Base-by-base conservation (phyloP, 2,113 vertebrate species). In the Corythoichthys intestinalis region DNA sequence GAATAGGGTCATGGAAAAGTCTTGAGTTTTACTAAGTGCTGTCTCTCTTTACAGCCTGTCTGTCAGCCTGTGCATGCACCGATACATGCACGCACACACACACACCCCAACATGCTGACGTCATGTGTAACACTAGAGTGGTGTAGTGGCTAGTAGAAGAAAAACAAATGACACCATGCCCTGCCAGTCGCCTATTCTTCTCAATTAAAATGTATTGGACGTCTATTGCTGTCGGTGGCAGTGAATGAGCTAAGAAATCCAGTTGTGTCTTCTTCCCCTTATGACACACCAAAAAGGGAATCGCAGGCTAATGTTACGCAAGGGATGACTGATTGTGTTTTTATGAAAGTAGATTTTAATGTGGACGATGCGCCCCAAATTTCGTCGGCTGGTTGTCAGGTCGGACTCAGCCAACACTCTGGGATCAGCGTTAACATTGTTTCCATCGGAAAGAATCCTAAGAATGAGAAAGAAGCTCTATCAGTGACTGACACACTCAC, bases 381-480 rank as follows among this genome's bases (percentile, higher is more conserved):
- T 66, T 0, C 77, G 73, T 84, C 78, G 59, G 78, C 83, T 74
- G 86, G 81, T 79, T 77, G 79, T 83, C 75, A 83, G 86, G 87
- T 88, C 86, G 80, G 79, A 85, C 85, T 80, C 72, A 61, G 83
- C 87, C 88, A 90, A 91, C 88, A 90, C 88, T 88, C 88, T 76
- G 82, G 87, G 87, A 89, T 91, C 90, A 91, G 87, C 75, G 68
- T 80, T 81, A 77, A 80, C 84, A 92, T 93, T 92, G 88, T 92
- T 93, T 92, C 91, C 91, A 92, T 50, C 76, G 90, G 92, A 92
- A 92, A 92, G 91, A 92, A 93, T 93, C 87, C 86, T 70, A 86
- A 81, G 91, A 93, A 92, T 92, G 90, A 83, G 81, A 81, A 66
- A 86, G 90, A 92, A 91, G 88, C 88, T 90, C 88, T 91, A 91